Evolutionary conservation across 2,113 vertebrate species (phyloP), one percentile per base, ranked within the genome.

Genomic region (Natator depressus): DNA sequence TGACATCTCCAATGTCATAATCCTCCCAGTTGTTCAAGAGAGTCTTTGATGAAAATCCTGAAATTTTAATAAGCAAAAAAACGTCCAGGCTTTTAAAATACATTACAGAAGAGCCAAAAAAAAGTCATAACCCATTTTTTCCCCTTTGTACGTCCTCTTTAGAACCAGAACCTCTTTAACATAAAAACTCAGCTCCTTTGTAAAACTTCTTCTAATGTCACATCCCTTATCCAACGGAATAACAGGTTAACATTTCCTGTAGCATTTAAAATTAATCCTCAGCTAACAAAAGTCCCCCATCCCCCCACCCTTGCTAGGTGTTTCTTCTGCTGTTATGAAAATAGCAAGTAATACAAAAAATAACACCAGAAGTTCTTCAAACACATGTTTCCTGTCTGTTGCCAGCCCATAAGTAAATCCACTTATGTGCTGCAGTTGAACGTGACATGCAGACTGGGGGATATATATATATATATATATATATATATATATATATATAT

Each of bases 311-410:
- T 91, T 89, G 24, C 85, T 91, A 54, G 87, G 57, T 72, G 78
- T 97, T 98, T 98, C 98, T 97, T 98, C 97, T 94, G 87, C 84
- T 94, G 94, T 95, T 96, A 93, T 98, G 95, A 98, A 98, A 98
- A 98, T 98, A 98, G 97, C 87, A 88, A 35, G 90, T 12, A 2
- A 55, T 96, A 97, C 98, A 98, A 97, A 98, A 93, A 97, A 95
- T 72, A 93, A 96, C 96, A 94, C 96, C 96, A 96, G 97, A 97
- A 98, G 94, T 96, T 95, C 97, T 97, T 97, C 93, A 95, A 84
- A 94, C 91, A 82, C 0, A 5, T 85, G 85, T 91, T 98, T 98
- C 97, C 98, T 98, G 97, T 97, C 98, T 3, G 31, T 88, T 93
- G 93, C 96, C 94, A 50, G 95, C 97, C 98, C 98, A 98, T 98